phyloP scores from a whole-genome alignment of 37 sponge, comb jelly and placozoan species.

The Bolinopsis microptera region DNA sequence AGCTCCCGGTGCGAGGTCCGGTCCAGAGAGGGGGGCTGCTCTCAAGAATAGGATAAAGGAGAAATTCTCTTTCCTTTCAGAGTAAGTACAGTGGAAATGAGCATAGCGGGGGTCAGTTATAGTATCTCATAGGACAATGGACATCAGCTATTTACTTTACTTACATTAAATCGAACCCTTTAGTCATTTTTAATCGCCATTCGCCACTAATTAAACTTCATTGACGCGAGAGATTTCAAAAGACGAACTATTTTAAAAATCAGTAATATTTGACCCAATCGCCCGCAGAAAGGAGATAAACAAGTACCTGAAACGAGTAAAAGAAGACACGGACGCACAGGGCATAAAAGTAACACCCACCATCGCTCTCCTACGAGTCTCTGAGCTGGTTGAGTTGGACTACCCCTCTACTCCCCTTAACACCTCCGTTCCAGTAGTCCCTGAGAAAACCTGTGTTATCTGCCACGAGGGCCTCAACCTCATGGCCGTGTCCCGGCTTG shows the following conservation, averaged over 20 bases:
- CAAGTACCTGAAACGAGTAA: constrained; percentile 15
- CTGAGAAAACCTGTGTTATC: neutral
- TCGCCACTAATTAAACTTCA: too few relatives aligned
- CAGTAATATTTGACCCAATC: too few relatives aligned
- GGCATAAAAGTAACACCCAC: neutral
- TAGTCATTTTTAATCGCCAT: too few relatives aligned
- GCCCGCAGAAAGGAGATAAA: constrained; percentile 36
- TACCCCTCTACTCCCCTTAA: neutral
- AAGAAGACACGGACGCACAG: constrained; percentile 19
- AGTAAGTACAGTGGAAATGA: constrained; percentile 15
- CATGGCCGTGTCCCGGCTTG: neutral
- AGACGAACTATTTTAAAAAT: too few relatives aligned
- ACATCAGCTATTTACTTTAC: too few relatives aligned
- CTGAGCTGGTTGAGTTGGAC: neutral
- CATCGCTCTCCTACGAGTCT: constrained; percentile 5
- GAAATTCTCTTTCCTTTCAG: constrained; percentile 29
- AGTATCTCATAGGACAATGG: too few relatives aligned
- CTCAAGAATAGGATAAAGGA: constrained; percentile 48
- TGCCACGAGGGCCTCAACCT: constrained; percentile 51
- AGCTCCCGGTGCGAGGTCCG: neutral
- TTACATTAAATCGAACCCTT: too few relatives aligned
- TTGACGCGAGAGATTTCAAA: too few relatives aligned
- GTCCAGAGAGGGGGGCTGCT: neutral
- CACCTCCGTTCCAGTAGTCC: neutral
- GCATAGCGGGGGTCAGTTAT: too few relatives aligned